phyloP scores from a whole-genome alignment of 2,797 vertebrate genomes.

The Heterohyrax brucei region DNA sequence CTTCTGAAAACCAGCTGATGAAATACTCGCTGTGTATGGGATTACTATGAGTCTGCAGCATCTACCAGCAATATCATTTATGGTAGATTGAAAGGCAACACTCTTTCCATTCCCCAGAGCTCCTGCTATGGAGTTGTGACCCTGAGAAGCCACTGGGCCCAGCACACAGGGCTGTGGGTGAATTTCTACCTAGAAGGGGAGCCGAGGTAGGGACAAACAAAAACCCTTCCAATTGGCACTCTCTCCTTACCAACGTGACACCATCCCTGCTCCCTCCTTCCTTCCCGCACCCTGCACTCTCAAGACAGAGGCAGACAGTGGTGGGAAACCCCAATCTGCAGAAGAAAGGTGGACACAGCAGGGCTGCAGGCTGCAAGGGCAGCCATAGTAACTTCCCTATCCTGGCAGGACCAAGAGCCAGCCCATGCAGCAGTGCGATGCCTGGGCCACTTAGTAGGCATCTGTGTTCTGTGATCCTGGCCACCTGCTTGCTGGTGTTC shows the following conservation, averaged over 20 bases:
- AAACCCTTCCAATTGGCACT: not conserved
- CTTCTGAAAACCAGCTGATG: not conserved
- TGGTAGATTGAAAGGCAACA: not conserved
- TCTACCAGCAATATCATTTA: not conserved
- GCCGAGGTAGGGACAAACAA: accelerated
- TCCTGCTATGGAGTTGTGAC: too few relatives aligned
- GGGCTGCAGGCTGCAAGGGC: too few relatives aligned
- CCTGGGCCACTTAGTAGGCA: not conserved
- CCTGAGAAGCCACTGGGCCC: not conserved
- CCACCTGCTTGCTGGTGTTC: not conserved
- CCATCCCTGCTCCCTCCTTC: not conserved
- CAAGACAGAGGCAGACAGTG: not conserved
- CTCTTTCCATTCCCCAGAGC: not conserved
- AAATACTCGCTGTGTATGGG: not conserved
- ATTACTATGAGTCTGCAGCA: not conserved
- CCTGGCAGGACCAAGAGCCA: accelerated
- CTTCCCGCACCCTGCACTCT: not conserved
- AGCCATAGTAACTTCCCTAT: accelerated
- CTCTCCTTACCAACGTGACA: not conserved
- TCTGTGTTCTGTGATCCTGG: not conserved
- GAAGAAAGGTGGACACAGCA: not conserved
- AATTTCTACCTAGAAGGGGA: accelerated
- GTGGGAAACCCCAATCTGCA: not conserved
- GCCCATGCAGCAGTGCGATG: not conserved
- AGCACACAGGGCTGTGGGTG: not conserved